phyloP scores from a whole-genome alignment of 2,888 invertebrate genomes.

The Heliconius charithonia region DNA sequence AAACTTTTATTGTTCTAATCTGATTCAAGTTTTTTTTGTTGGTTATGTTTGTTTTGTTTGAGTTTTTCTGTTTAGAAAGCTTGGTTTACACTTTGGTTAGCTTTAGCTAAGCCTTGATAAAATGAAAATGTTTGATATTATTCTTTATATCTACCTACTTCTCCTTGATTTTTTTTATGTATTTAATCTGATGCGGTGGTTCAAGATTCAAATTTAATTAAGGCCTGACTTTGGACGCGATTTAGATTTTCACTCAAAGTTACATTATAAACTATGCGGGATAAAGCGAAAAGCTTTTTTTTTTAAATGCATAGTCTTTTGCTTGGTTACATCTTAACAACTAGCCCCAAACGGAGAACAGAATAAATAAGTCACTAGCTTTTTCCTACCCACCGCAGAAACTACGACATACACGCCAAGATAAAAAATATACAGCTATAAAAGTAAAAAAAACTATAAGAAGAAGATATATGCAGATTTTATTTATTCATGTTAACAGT shows the following conservation, averaged over 20 bases:
- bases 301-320: no score
- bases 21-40: constrained; percentile 14
- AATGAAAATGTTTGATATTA: background rate
- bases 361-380: background rate
- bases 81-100: background rate
- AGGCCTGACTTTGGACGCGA: no score
- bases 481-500: constrained; percentile 39
- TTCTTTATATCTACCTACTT: background rate
- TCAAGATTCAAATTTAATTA: no score
- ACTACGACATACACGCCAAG: background rate
- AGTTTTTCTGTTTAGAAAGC: constrained; percentile 4
- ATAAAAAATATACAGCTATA: background rate
- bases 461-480: constrained; percentile 33
- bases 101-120: background rate
- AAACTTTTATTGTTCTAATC: constrained; percentile 43
- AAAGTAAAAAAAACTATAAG: background rate
- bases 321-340: background rate
- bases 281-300: no score
- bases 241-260: no score
- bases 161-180: background rate
- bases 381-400: background rate
- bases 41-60: background rate
- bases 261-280: background rate
- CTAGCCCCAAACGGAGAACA: background rate
- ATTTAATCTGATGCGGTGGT: background rate